A percentile compares a stretch with the other conserved stretches of the same genome.
phyloP scores from a whole-genome alignment of 2,797 vertebrate genomes.

The Tragelaphus oryx region DNA sequence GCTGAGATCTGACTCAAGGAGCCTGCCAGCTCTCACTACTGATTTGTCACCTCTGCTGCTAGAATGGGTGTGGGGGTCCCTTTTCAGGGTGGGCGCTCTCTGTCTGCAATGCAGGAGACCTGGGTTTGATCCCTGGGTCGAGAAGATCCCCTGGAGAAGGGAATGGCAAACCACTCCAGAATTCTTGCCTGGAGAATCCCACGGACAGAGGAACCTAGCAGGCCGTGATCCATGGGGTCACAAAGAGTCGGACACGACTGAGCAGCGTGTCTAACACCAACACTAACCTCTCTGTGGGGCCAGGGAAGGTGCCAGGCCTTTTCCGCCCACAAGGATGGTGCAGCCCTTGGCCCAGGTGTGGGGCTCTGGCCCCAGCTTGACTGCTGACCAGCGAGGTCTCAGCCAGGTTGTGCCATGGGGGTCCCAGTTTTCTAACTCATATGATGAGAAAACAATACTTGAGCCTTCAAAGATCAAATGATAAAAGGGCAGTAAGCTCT shows the following conservation, averaged over 20 bases:
- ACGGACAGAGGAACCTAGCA: not conserved
- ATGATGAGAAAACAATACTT: not conserved
- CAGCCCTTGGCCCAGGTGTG: not conserved
- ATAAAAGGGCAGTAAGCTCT: not conserved
- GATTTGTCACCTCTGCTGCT: not conserved
- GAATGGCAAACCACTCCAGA: not conserved
- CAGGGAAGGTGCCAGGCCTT: not conserved
- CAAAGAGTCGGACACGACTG: not conserved
- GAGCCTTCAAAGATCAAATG: not conserved
- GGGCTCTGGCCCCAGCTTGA: not conserved
- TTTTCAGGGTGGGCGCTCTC: not conserved
- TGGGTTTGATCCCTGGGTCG: not conserved
- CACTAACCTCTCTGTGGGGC: not conserved
- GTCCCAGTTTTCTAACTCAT: not conserved
- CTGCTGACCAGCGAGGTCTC: not conserved
- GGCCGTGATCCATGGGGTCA: not conserved
- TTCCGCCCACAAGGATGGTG: rapidly evolving
- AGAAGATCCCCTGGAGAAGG: not conserved
- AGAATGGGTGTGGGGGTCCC: not conserved
- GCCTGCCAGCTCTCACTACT: not conserved
- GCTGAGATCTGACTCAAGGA: not conserved
- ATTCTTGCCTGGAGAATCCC: not conserved
- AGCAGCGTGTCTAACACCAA: not conserved
- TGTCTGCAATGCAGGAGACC: not conserved
- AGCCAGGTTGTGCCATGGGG: no score